phyloP scores from a whole-genome alignment of 2,113 vertebrate genomes.

The Garra rufa region DNA sequence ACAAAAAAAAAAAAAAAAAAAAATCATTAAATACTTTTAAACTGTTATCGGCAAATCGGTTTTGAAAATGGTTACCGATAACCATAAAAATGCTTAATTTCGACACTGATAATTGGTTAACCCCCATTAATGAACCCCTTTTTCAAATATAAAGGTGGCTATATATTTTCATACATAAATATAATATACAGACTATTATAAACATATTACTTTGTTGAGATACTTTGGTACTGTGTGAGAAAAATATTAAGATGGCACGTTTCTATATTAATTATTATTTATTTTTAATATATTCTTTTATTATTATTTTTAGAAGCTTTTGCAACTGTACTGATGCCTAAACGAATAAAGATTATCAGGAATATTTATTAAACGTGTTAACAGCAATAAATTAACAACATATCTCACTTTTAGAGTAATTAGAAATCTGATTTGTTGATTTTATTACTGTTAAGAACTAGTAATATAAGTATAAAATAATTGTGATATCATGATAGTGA shows the following conservation, averaged over 20 bases:
- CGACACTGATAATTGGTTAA: too few species aligned
- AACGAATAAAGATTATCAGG: not conserved
- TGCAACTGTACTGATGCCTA: not conserved
- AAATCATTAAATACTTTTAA: too few species aligned
- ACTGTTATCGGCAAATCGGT: too few species aligned
- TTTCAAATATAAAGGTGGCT: not conserved
- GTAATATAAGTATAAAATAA: not conserved
- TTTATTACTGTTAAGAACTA: not conserved
- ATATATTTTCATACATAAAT: not conserved
- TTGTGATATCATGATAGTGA: not conserved
- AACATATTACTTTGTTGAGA: not conserved
- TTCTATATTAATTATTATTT: not conserved
- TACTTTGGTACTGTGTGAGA: not conserved
- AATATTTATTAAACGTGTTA: not conserved
- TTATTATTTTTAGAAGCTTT: not conserved
- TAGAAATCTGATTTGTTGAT: not conserved
- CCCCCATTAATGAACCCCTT: not conserved
- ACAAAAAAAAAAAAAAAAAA: too few species aligned
- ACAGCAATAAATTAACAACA: not conserved
- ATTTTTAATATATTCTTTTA: not conserved
- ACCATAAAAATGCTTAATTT: too few species aligned
- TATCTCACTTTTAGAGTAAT: not conserved
- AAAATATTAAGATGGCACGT: not conserved
- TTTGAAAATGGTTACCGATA: too few species aligned
- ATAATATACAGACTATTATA: not conserved